Percentiles rank a stretch among this genome's conserved stretches.
Conservation (phyloP, 1,140 invertebrate genomes). For the Papilio aristodemus region DNA sequence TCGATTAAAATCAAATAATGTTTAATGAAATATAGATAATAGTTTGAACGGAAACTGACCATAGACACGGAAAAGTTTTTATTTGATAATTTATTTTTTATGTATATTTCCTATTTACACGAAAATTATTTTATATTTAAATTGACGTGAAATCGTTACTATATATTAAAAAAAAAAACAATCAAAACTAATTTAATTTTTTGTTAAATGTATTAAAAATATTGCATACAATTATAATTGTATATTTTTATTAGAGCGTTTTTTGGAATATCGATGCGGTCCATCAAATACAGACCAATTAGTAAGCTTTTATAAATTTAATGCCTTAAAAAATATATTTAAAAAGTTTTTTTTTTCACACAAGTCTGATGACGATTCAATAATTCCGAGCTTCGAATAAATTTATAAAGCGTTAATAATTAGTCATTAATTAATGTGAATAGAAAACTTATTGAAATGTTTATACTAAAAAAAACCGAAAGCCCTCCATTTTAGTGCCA, state of each 20-base stretch:
- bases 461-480: slow-evolving; percentile 54
- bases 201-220: not conserved
- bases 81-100: no score
- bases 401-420: slow-evolving; percentile 43
- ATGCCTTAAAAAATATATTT: slow-evolving; percentile 20
- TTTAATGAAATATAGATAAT: no score
- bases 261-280: slow-evolving; percentile 18
- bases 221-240: not conserved
- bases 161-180: not conserved
- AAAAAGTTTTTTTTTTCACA: slow-evolving; percentile 5
- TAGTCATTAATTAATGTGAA: slow-evolving; percentile 37
- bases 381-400: slow-evolving; percentile 58
- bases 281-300: slow-evolving; percentile 23
- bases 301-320: slow-evolving; percentile 16
- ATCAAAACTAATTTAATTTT: not conserved
- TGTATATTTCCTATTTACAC: no score
- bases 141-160: no score
- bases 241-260: not conserved
- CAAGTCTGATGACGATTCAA: slow-evolving; percentile 34
- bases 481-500: slow-evolving; percentile 73
- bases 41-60: no score
- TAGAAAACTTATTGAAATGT: slow-evolving; percentile 41
- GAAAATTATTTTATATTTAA: no score
- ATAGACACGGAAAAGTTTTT: no score
- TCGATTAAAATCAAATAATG: no score